Evolutionary conservation across 2,113 vertebrate species (phyloP), one percentile per base, ranked within the genome.

Genomic region (Callorhinus ursinus): DNA sequence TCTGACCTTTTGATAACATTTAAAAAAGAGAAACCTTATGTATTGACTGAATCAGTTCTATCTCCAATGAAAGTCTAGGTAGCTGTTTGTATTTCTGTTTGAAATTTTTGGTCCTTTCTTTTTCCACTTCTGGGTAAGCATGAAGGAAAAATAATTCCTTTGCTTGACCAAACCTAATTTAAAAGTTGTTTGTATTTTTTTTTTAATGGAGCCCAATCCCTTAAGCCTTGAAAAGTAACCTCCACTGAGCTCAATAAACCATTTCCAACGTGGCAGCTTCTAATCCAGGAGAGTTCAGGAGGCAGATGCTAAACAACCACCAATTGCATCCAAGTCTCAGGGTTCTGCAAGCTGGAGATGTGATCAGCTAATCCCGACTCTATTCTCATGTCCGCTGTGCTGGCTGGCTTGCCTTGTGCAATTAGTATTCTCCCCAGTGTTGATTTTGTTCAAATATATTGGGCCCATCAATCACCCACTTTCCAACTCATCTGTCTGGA

Each of bases 401-500:
- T 92, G 83, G 85, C 96, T 97, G 53, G n/a, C 82, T 93, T 51
- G 42, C 82, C 97, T 95, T 53, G 63, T 65, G 42, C 88, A 98
- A 98, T 98, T 97, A 98, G 97, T 87, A 98, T 99, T 98, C 98
- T 88, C 11, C 2, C 89, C 63, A 89, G 96, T 97, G 98, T 97
- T 97, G 98, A 98, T 97, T 93, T 95, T 61, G 24, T 97, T 98
- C 98, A 97, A 94, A 98, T 98, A 98, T 98, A 98, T 98, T 98
- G 98, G 97, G 95, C 97, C 96, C 98, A 99, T 99, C 98, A 98
- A 98, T 98, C 99, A 99, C 90, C 98, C 80, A 96, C 98, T 98
- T 98, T 98, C 98, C 72, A 98, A 98, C 96, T 98, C 98, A 96
- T 99, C 98, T 98, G 90, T 98, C 98, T 96, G 97, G 88, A 98